phyloP scores from a whole-genome alignment of 1,140 invertebrate genomes.

The Frieseomelitta varia region DNA sequence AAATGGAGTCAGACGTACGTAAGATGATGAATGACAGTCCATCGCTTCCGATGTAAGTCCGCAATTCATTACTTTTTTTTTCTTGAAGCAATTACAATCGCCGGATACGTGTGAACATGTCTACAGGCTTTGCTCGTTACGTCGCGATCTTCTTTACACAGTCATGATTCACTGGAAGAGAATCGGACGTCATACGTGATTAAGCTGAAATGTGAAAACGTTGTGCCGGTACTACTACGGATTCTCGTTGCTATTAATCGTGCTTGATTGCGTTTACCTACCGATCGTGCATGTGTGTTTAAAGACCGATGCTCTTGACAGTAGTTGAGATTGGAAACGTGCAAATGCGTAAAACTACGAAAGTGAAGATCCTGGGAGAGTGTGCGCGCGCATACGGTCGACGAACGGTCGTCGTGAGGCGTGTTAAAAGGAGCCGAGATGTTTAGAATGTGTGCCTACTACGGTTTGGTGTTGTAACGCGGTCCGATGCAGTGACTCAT shows the following conservation, averaged over 20 bases:
- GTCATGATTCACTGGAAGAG: slow-evolving; percentile 36
- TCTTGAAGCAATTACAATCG: slow-evolving; percentile 51
- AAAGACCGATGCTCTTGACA: neutral
- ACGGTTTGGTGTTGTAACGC: slow-evolving; percentile 34
- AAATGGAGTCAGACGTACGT: neutral
- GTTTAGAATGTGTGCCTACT: slow-evolving; percentile 34
- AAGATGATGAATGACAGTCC: neutral
- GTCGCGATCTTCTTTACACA: neutral
- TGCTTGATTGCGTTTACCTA: no score
- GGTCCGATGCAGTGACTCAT: slow-evolving; percentile 40
- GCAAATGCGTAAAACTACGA: neutral
- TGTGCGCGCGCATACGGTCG: neutral
- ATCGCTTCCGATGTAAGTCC: slow-evolving; percentile 39
- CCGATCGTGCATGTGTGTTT: no score
- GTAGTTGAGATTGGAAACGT: neutral
- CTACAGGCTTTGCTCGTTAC: neutral
- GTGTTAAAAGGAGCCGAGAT: slow-evolving; percentile 16
- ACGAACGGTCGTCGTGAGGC: neutral
- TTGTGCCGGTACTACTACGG: neutral
- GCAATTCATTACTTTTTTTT: slow-evolving; percentile 43
- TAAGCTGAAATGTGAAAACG: neutral
- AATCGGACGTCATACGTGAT: neutral
- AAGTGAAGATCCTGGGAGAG: neutral
- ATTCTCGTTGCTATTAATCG: neutral
- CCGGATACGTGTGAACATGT: no score